Evolutionary conservation across 2,888 invertebrate genomes (phyloP).

Genomic region (Yponomeuta cagnagella): DNA sequence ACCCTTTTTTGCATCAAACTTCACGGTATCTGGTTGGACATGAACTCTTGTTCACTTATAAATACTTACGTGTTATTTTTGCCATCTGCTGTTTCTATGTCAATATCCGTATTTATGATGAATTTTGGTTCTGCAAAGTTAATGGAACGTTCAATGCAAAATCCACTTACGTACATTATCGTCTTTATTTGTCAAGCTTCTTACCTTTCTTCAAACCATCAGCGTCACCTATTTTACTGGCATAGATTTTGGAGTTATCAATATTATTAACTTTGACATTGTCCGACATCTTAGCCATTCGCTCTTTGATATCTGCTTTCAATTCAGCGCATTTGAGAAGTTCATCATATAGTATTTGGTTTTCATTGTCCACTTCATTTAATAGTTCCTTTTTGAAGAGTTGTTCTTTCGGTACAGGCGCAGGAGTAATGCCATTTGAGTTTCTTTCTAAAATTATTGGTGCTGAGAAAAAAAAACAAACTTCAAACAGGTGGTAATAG

Average conservation of each 20-base stretch:
- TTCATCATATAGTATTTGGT: not conserved
- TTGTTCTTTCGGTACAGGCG: not conserved
- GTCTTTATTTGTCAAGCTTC: constrained; percentile 3
- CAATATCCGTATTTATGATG: constrained; percentile 49
- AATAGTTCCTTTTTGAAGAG: not conserved
- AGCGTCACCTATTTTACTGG: not conserved
- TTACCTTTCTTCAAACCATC: constrained; percentile 20
- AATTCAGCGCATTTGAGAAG: not conserved
- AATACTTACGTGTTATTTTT: constrained; percentile 36
- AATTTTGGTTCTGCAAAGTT: constrained; percentile 38
- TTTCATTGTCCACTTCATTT: not conserved
- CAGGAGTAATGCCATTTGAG: not conserved
- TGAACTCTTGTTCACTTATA: too few species aligned
- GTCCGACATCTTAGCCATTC: not conserved
- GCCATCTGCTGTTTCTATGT: constrained; percentile 37
- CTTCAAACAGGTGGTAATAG: too few species aligned
- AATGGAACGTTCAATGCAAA: constrained; percentile 9
- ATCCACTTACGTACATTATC: not conserved
- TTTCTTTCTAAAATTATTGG: not conserved
- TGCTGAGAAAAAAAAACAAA: not conserved
- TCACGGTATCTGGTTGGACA: too few species aligned
- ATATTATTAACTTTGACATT: not conserved
- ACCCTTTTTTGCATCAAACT: too few species aligned
- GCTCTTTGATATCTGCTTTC: constrained; percentile 15
- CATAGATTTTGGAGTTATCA: too few species aligned